A percentile compares a stretch with the other conserved stretches of the same genome.
phyloP scores from a whole-genome alignment of 2,113 vertebrate species.

The Centropristis striata region DNA sequence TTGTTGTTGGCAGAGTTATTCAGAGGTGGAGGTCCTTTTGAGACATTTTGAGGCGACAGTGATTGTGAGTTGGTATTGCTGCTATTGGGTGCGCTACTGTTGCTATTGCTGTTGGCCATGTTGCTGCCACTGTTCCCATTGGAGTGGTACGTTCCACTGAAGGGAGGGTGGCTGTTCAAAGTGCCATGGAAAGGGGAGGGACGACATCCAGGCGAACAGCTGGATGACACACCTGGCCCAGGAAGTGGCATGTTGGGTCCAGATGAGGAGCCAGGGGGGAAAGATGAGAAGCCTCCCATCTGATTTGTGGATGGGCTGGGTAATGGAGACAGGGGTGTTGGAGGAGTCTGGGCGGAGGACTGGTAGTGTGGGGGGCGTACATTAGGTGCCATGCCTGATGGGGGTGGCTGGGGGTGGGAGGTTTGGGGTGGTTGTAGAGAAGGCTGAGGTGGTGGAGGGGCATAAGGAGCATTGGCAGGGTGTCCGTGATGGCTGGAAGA shows the following conservation, averaged over 20 bases:
- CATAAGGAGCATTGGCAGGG: slow-evolving; percentile 72
- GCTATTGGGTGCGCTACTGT: slow-evolving; percentile 72
- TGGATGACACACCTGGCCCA: slow-evolving; percentile 75
- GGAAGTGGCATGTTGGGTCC: slow-evolving; percentile 74
- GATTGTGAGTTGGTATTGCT: slow-evolving; percentile 80
- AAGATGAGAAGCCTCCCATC: slow-evolving; percentile 82
- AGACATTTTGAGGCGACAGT: slow-evolving; percentile 82
- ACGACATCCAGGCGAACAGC: slow-evolving; percentile 84
- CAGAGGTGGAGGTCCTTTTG: slow-evolving; percentile 83
- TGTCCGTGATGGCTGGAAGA: slow-evolving; percentile 79
- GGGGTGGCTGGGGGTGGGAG: slow-evolving; percentile 79
- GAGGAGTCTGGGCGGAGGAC: slow-evolving; percentile 83
- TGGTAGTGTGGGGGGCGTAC: slow-evolving; percentile 81
- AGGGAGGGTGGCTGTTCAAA: slow-evolving; percentile 85
- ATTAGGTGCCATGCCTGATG: slow-evolving; percentile 81
- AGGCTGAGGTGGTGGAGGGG: slow-evolving; percentile 73
- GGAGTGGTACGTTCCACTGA: slow-evolving; percentile 83
- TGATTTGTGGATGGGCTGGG: slow-evolving; percentile 86
- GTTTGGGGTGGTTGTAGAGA: slow-evolving; percentile 66
- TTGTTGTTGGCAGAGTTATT: slow-evolving; percentile 77
- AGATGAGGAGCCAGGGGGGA: slow-evolving; percentile 78
- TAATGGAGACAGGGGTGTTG: slow-evolving; percentile 84
- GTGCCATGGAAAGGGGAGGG: slow-evolving; percentile 83
- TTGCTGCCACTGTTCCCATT: slow-evolving; percentile 79
- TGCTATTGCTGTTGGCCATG: slow-evolving; percentile 79